phyloP scores from a whole-genome alignment of 2,797 vertebrate genomes.

The Podarcis lilfordi region DNA sequence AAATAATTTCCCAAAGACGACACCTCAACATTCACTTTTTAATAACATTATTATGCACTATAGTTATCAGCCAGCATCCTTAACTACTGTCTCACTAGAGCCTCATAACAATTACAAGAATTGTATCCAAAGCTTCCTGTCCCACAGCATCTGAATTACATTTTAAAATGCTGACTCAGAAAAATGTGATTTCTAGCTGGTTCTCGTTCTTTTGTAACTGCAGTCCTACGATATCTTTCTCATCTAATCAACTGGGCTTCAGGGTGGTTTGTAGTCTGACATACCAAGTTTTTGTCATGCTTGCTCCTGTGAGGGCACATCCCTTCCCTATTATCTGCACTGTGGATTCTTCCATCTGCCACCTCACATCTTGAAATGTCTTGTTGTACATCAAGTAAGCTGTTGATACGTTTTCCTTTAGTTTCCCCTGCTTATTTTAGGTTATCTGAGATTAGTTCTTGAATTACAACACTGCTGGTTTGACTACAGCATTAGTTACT shows the following conservation, averaged over 20 bases:
- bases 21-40: background rate
- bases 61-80: background rate
- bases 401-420: background rate
- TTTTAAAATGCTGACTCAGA: background rate
- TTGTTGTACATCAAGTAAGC: background rate
- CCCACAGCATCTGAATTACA: background rate
- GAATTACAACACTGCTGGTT: too few species aligned
- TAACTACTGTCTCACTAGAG: background rate
- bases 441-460: too few species aligned
- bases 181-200: background rate
- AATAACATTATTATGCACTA: background rate
- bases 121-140: background rate
- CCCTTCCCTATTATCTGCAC: background rate
- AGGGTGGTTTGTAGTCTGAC: background rate
- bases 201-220: background rate
- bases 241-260: background rate
- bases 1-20: background rate
- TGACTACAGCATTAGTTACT: too few species aligned
- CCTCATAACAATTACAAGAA: background rate
- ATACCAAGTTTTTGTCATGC: background rate
- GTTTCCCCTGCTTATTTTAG: background rate
- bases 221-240: background rate
- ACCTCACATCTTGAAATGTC: background rate
- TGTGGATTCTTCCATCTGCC: background rate
- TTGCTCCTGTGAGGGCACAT: background rate